Base-by-base conservation (phyloP, 37 sponge, comb jelly and placozoan species). In the Chondrilla cf. caribensis region DNA sequence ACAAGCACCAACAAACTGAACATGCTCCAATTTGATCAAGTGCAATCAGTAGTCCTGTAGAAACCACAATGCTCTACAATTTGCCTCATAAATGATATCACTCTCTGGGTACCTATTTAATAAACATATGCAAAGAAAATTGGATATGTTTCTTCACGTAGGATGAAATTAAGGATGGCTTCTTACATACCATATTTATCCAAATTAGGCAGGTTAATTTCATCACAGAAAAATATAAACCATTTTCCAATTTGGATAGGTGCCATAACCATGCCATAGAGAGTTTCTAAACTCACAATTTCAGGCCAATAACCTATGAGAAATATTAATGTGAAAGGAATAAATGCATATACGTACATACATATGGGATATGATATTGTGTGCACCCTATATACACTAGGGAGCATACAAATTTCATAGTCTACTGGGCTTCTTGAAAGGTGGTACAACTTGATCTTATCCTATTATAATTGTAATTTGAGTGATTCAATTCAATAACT, bases 151-250 rank as follows among this genome's bases (percentile, higher is more conserved):
- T 54, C 17, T 18, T 54, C 15, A 54, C 11, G 57, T 11, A 17
- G 11, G 57, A 18, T 54, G 57, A 54, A 11, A 54, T 54, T n/a
- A 18, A 54, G n/a, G n/a, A n/a, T n/a, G n/a, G n/a, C n/a, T 9
- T 15, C 64, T 15, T 7, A 70, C 84, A 33, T 47, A 91, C 97
- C 98, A 77, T 95, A 97, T 42, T 90, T 93, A 70, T 97, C 98
- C 22, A 58, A 59, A 78, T 93, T 92, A 7, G 98, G 98, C 40
- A 97, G 85, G 83, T 97, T 97, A 60, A 97, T 97, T 59, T 97
- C 98, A 77, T 97, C 98, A 78, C 98, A 97, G 85, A 97, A 97
- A 58, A 97, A 90, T n/a, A 97, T 89, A n/a, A 97, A 78, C 98
- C 98, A 97, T 81, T 95, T 97, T 39, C 96, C 96, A 28, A 95